Evolutionary conservation across 2,888 invertebrate species (phyloP), one percentile per base, ranked within the genome.

Genomic region (Abscondita cerata): DNA sequence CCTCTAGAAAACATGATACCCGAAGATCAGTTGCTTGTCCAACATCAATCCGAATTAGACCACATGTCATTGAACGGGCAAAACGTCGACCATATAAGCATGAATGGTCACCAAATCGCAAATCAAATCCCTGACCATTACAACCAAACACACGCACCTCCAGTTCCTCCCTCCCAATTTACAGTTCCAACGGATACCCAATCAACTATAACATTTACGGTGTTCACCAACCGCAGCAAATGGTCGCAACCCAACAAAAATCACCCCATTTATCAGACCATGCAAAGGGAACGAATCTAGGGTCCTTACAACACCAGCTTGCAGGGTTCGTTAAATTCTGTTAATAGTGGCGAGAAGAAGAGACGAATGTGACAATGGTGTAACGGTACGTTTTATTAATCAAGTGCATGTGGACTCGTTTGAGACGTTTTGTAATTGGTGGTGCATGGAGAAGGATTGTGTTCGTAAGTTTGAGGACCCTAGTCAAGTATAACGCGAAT

Each of bases 301-400:
- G 68, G 76, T 46, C 78, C 79, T 20, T 84, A 83, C 72, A 84
- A 82, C 72, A 79, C 82, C 3, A 84, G 83, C 72, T 74, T 84
- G 46, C 84, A 85, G 70, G 85, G 85, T 8, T 85, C 85, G 1
- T 76, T 85, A 73, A 84, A 81, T 65, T 85, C 85, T 1, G 85
- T 86, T 33, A 84, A 84, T 69, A 83, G 83, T 66, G 83, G 82
- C 11, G 83, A 83, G 64, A 83, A 84, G 72, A 85, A 84, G 72
- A 79, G 84, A 67, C 75, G 86, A 48, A 86, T 73, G 84, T 86
- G 31, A 86, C 86, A 40, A 86, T 86, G 85, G 86, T 86, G 64
- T 86, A 81, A 81, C 80, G 74, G 69, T 77, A 74, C 72, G 78
- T 79, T 68, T 76, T 48, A 68, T 73, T 44, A 71, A 75, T 57